Base-by-base conservation (phyloP, 2,888 invertebrate species). In the Hofmannophila pseudospretella region DNA sequence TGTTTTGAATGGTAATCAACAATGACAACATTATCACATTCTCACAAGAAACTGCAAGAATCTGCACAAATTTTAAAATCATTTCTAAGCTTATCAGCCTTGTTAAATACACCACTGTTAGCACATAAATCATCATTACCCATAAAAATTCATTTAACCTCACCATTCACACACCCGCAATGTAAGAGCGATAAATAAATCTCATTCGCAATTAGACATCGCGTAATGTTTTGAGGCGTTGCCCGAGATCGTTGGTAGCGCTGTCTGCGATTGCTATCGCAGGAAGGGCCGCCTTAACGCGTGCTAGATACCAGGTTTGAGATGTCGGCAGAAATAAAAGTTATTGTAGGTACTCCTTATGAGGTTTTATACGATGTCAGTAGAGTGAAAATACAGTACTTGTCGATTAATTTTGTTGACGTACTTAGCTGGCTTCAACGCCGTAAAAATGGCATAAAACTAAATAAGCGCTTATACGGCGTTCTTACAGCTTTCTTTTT, bases 231-330 rank as follows among this genome's bases (percentile, higher is more conserved):
- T 66, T 65, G 64, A 73, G 72, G 75, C 67, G 65, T 59, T 60
- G 51, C 60, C 49, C 51, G 54, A 62, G 66, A 73, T 67, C 66
- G 55, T 45, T 67, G 65, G 75, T 73, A 72, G 72, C 68, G 52
- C 63, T 78, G 76, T 73, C 72, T 74, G 48, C 51, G 81, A 82
- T 82, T 58, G 55, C 66, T 79, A 84, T 84, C 81, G 40, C 41
- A 50, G 58, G 59, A 60, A 61, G 58, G 63, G 61, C 68, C 66
- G 73, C 72, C 67, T 70, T 63, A 58, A 67, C 71, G 70, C 70
- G 72, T 72, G 69, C 68, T 70, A 63, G 42, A 25, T 44, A 41
- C 47, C 5, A n/a, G 16, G 16, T 16, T 16, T 34, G 35, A 37
- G 35, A 30, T 27, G 16, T 27, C 4, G 5, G 5, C 5, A 3